Conservation (phyloP, 2,113 vertebrate species). For the Gadus chalcogrammus region DNA sequence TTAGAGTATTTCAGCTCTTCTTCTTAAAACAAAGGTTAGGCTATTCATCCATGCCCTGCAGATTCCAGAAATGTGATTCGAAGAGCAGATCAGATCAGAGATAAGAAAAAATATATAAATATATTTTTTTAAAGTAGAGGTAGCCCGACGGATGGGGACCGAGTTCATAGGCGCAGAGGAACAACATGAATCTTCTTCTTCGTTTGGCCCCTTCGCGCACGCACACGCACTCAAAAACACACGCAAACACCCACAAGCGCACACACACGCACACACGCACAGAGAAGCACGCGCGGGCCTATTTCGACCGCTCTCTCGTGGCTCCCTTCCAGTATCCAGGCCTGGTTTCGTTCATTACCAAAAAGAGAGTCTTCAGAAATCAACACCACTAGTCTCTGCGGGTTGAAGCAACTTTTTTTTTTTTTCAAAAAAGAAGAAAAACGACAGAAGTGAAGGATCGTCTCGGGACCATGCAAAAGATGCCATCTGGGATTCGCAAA, state of each 20-base stretch:
- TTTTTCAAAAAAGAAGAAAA: background rate
- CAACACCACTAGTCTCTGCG: conserved; percentile 33
- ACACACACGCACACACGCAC: conserved; percentile 2
- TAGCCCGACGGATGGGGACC: too few species aligned
- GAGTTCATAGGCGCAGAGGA: too few species aligned
- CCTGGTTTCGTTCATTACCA: conserved; percentile 68
- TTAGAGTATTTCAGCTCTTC: background rate
- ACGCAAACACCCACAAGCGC: background rate
- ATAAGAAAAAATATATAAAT: too few species aligned
- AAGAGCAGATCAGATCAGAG: too few species aligned
- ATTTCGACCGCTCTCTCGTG: conserved; percentile 25
- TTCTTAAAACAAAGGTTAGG: too few species aligned
- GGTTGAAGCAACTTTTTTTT: conserved; percentile 33
- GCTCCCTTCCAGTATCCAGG: conserved; percentile 65
- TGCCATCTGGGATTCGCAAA: too few species aligned
- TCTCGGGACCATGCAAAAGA: too few species aligned
- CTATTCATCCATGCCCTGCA: too few species aligned
- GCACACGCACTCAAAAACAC: background rate
- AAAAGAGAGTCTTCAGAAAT: conserved; percentile 49
- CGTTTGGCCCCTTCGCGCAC: background rate
- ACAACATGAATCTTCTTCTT: too few species aligned
- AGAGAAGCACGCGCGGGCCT: conserved; percentile 20
- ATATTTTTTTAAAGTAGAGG: too few species aligned
- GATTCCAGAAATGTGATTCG: background rate
- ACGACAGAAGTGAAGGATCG: too few species aligned